Base-by-base conservation (phyloP, 2,797 vertebrate species). In the Danio jaintianensis region DNA sequence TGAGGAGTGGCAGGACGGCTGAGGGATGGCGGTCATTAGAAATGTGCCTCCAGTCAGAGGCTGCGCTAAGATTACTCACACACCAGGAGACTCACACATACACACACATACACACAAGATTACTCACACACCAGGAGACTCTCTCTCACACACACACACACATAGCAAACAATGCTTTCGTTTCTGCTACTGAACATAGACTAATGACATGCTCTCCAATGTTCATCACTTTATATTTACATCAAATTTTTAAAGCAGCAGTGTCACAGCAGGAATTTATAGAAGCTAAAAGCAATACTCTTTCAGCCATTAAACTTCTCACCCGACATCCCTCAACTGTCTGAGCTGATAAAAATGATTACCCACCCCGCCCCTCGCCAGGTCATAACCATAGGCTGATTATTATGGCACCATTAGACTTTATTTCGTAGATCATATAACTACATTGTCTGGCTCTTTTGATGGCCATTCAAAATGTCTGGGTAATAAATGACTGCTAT, bases 31-130 rank as follows among this genome's bases (percentile, higher is more conserved):
- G 88, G 90, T 82, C 69, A 79, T 79, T 75, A 80, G 69, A 83
- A 70, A 79, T 74, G 20, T 61, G 91, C 90, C 91, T 91, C 74
- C 84, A 91, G 91, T 89, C 83, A 86, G 83, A 85, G 86, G 88
- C 85, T 87, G 88, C 80, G 89, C 83, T 88, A 83, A 88, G 86
- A 89, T 91, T 91, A 91, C 90, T 93, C 90, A 90, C 89, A 91
- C 89, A 87, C 86, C 89, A 89, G 88, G 89, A 89, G 82, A 87
- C 82, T 83, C 43, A 42, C 18, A 4, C 38, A 47, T 16, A 50
- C 52, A 59, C 62, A 45, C 53, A 48, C 75, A 77, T 47, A 40
- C 76, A 64, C 42, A 4, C 38, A 45, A 89, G 86, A 89, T 91
- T 91, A 91, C 90, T 92, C 90, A 89, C 89, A 91, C 89, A 87